Evolutionary conservation across 2,888 invertebrate genomes (phyloP).

Genomic region (Beris morrisii): DNA sequence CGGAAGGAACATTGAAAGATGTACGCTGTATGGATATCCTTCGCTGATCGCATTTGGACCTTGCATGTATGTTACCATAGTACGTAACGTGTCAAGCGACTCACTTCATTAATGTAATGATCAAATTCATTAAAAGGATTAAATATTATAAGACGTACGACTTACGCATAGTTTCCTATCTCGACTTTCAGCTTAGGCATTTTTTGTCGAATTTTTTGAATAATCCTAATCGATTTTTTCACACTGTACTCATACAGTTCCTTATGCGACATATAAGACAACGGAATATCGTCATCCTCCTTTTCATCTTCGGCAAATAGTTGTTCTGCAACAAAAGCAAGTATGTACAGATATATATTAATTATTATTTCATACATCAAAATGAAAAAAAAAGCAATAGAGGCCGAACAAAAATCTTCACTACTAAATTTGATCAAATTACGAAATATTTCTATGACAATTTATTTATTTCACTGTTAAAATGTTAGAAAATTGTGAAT

Average conservation of each 20-base stretch:
- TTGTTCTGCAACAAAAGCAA: too few relatives aligned
- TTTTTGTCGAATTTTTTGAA: slow-evolving; percentile 69
- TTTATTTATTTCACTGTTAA: too few relatives aligned
- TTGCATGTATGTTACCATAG: slow-evolving; percentile 34
- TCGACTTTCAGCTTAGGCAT: slow-evolving; percentile 64
- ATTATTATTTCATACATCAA: too few relatives aligned
- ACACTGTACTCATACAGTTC: slow-evolving; percentile 80
- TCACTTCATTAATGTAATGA: slow-evolving; percentile 44
- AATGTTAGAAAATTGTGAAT: too few relatives aligned
- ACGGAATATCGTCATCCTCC: slow-evolving; percentile 54
- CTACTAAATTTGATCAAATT: too few relatives aligned
- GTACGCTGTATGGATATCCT: slow-evolving; percentile 65
- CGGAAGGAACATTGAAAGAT: slow-evolving; percentile 92
- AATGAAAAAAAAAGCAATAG: too few relatives aligned
- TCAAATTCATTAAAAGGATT: not conserved
- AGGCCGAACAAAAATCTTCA: too few relatives aligned
- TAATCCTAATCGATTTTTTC: slow-evolving; percentile 70
- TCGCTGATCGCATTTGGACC: slow-evolving; percentile 53
- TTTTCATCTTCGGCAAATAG: too few relatives aligned
- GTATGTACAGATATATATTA: too few relatives aligned
- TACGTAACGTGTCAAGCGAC: slow-evolving; percentile 48
- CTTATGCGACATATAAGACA: slow-evolving; percentile 80
- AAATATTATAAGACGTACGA: slow-evolving; percentile 1
- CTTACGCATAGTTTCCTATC: slow-evolving; percentile 74
- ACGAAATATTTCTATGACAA: too few relatives aligned